Conservation (phyloP, 1,140 invertebrate genomes). For the Gonatopus flavifemur region DNA sequence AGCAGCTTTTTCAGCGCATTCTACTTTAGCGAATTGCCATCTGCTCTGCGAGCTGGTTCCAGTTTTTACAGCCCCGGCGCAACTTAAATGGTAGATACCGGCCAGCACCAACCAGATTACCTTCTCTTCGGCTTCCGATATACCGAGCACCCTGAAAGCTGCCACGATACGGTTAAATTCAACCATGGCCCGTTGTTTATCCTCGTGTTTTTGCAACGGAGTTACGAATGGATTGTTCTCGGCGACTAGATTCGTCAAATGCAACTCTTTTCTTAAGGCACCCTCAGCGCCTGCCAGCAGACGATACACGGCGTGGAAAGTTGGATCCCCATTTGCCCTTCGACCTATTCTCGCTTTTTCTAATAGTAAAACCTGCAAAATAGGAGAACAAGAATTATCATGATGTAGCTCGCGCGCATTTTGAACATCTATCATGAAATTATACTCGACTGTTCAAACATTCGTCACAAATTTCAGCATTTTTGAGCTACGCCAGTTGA, state of each 20-base stretch:
- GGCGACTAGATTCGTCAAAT: constrained; percentile 73
- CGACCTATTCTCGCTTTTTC: constrained; percentile 76
- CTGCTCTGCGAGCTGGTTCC: constrained; percentile 53
- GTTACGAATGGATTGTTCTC: constrained; percentile 81
- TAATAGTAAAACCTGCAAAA: constrained; percentile 66
- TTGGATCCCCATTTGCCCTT: constrained; percentile 70
- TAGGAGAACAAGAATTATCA: constrained; percentile 12
- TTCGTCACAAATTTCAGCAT: too few relatives aligned
- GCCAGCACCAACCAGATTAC: constrained; percentile 85
- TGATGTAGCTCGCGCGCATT: too few relatives aligned
- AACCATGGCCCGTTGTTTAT: constrained; percentile 74
- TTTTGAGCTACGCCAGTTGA: too few relatives aligned
- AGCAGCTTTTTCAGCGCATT: constrained; percentile 81
- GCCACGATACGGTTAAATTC: constrained; percentile 77
- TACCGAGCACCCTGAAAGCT: constrained; percentile 72
- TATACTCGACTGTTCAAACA: too few relatives aligned
- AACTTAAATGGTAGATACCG: constrained; percentile 88
- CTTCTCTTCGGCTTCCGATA: constrained; percentile 77
- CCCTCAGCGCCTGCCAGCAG: constrained; percentile 81
- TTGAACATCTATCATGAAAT: too few relatives aligned
- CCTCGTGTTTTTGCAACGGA: constrained; percentile 77
- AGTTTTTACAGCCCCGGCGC: constrained; percentile 76
- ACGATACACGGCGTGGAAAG: constrained; percentile 82
- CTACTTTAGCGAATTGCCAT: constrained; percentile 81
- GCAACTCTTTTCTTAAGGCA: constrained; percentile 75